Base-by-base conservation (phyloP, 64 coral and sea anemone species). In the Anthopleura sola region DNA sequence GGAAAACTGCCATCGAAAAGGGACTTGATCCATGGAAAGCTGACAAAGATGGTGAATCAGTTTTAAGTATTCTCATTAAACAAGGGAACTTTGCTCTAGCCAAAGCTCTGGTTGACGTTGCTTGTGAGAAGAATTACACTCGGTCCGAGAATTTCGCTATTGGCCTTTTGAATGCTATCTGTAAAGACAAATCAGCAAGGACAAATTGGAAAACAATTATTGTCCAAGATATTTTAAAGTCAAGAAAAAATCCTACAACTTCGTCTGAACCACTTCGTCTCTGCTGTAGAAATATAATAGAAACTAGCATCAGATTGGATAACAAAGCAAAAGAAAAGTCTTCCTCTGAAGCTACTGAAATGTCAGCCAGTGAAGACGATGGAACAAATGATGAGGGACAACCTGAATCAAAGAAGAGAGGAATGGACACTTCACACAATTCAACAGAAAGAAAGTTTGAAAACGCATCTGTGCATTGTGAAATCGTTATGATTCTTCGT, bases 21-120 rank as follows among this genome's bases (percentile, higher is more conserved):
- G 74, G 74, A 37, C 37, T 77, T 77, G 74, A 77, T 77, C 37
- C 37, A 39, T 77, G 74, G 74, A 77, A 33, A 37, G 11, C 32
- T 21, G 74, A 77, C 31, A 16, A 77, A 14, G 29, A 37, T 11
- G 16, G 50, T 3, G 50, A 53, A 2, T 53, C 50, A 53, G 50
- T 53, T 53, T 14, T 53, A 53, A 53, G 50, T 53, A 14, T 53
- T 53, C 50, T 53, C 16, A 53, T 53, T 17, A 6, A 12, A 53
- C 11, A 53, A 1, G 50, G 14, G 50, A 53, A 53, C 50, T 53
- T 53, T 53, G 50, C 14, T 53, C 13, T 53, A 12, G 6, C 50
- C 6, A 53, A 53, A 53, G 50, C 50, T 53, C 16, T 53, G 50
- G 50, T 53, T 53, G 50, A 53, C 7, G 50, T 3, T 6, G 50